Evolutionary conservation across 2,113 vertebrate species (phyloP), one percentile per base, ranked within the genome.

Genomic region (Lepisosteus oculatus): DNA sequence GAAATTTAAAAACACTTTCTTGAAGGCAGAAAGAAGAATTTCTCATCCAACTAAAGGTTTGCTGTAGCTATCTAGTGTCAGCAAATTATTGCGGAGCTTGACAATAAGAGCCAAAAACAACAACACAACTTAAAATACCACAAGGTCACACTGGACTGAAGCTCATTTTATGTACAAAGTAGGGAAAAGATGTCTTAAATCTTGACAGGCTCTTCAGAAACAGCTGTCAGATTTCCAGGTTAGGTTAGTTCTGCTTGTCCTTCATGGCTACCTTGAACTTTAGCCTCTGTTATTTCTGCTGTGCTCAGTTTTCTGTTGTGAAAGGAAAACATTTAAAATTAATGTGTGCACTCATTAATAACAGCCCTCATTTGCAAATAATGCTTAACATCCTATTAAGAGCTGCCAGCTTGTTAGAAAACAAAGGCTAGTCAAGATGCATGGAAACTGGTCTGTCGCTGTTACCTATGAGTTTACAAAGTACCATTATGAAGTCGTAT

Each of bases 371-470:
- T 82, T 81, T 85, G 79, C 71, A 83, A 78, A 77, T 84, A 79
- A 79, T 80, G 77, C 78, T 83, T 80, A 72, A 79, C 84, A 80
- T 81, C 74, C 80, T 81, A 79, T 80, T 81, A 79, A 77, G 68
- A 74, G 75, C 67, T 75, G 75, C 64, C 76, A 76, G 72, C 61
- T 61, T 67, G 13, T 71, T 83, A 80, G 71, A 81, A 86, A 85
- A 83, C 78, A 79, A 72, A 78, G 77, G 66, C 42, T 73, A 12
- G 74, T 78, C 79, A 73, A 79, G 83, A 82, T 74, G 64, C 75
- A 66, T 71, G 66, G 55, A 83, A 76, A 68, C 68, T 76, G 72
- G 70, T 77, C 68, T 71, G 70, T 44, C 74, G 71, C 29, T 69
- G 76, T 63, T 77, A 78, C 75, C 80, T 86, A 65, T 83, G 77